phyloP scores from a whole-genome alignment of 1,140 invertebrate species.

The Bombus pyrosoma region DNA sequence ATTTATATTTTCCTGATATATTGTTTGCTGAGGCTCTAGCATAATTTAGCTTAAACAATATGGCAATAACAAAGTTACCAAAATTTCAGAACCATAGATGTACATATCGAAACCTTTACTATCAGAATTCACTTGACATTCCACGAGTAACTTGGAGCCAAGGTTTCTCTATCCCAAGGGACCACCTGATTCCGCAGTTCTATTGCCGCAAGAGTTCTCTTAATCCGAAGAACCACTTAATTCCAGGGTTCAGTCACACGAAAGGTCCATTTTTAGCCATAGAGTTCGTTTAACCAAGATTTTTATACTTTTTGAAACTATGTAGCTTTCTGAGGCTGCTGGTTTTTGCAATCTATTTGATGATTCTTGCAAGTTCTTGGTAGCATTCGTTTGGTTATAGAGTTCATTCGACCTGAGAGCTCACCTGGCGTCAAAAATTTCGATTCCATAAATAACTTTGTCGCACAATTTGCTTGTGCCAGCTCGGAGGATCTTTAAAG shows the following conservation, averaged over 20 bases:
- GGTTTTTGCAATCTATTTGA: background rate
- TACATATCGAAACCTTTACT: background rate
- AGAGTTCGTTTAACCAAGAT: background rate
- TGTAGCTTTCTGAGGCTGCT: background rate
- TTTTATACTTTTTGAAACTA: too few relatives aligned
- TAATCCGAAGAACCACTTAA: background rate
- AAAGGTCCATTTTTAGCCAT: too few relatives aligned
- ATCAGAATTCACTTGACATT: background rate
- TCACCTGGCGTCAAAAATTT: too few relatives aligned
- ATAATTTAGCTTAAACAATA: background rate
- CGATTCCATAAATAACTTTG: background rate
- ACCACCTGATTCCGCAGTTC: too few relatives aligned
- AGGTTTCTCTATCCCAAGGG: background rate
- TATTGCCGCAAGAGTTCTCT: too few relatives aligned
- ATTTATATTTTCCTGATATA: too few relatives aligned
- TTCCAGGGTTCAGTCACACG: background rate
- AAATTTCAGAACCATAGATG: background rate
- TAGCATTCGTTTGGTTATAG: too few relatives aligned
- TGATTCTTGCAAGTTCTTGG: background rate
- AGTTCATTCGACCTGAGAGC: background rate
- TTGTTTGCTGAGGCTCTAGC: too few relatives aligned
- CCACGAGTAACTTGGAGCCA: background rate
- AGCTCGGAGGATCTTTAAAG: too few relatives aligned
- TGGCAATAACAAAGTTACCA: background rate
- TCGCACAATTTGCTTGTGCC: background rate